Conservation (phyloP, 2,888 invertebrate species). For the Erpobdella octoculata region DNA sequence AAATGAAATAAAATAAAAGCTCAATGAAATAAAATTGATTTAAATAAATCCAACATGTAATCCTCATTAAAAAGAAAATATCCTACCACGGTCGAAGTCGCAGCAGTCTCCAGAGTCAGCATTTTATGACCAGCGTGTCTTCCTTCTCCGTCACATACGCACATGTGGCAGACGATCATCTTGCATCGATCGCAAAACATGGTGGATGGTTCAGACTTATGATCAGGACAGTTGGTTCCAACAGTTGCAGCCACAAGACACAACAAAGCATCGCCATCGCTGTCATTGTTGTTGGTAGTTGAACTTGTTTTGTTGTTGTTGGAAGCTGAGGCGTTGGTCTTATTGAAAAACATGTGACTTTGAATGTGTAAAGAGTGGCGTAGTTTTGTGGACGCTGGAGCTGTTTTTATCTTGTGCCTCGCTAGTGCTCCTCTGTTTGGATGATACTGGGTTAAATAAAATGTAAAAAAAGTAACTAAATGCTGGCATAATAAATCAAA, state of each 20-base stretch:
- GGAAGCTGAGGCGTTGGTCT: not conserved
- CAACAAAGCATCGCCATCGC: not conserved
- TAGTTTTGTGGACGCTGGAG: not conserved
- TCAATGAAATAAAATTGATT: too few relatives aligned
- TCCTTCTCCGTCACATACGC: conserved; percentile 48
- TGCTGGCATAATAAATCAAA: too few relatives aligned
- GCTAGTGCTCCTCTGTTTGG: conserved; percentile 9
- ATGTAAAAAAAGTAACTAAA: too few relatives aligned
- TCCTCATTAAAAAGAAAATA: too few relatives aligned
- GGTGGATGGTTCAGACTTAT: conserved; percentile 41
- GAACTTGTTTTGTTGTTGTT: not conserved
- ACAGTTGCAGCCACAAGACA: conserved; percentile 19
- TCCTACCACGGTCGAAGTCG: conserved; percentile 42
- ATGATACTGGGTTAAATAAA: conserved; percentile 6
- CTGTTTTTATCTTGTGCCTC: not conserved
- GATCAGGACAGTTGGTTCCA: conserved; percentile 41
- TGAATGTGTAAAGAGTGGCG: conserved; percentile 6
- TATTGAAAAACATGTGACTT: not conserved
- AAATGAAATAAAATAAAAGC: too few relatives aligned
- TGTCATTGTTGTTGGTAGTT: conserved; percentile 24
- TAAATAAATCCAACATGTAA: too few relatives aligned
- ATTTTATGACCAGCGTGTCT: conserved; percentile 47
- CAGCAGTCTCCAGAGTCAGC: conserved; percentile 45
- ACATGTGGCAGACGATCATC: conserved; percentile 44
- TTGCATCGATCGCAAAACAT: conserved; percentile 47